phyloP scores from a whole-genome alignment of 2,113 vertebrate species.

The Petaurus breviceps region DNA sequence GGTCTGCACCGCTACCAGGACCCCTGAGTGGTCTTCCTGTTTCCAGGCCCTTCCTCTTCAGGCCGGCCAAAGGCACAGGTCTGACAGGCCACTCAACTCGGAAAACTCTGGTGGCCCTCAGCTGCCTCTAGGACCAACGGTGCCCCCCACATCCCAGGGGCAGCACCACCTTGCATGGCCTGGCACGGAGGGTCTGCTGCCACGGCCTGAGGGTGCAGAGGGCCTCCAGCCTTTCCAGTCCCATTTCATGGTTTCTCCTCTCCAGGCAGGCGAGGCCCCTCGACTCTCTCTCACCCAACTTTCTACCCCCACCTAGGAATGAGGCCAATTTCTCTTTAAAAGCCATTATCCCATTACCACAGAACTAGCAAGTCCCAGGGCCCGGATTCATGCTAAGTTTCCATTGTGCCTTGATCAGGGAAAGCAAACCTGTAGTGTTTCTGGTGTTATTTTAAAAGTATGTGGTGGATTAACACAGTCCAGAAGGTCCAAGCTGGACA shows the following conservation, averaged over 20 bases:
- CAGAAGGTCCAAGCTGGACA: background rate
- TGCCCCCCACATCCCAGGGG: no score
- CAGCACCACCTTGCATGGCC: background rate
- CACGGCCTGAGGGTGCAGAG: no score
- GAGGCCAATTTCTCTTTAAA: background rate
- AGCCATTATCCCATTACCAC: background rate
- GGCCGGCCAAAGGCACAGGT: no score
- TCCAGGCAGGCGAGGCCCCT: background rate
- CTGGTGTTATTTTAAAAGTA: background rate
- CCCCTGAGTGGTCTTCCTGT: background rate
- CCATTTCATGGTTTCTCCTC: background rate
- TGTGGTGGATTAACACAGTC: background rate
- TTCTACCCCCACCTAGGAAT: background rate
- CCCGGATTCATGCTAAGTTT: background rate
- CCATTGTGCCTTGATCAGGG: background rate
- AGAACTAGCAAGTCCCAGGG: background rate
- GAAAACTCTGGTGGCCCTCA: background rate
- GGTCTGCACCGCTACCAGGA: background rate
- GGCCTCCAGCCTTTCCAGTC: background rate
- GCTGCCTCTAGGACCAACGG: background rate
- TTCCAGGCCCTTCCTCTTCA: background rate
- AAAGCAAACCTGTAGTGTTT: background rate
- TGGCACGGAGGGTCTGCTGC: background rate
- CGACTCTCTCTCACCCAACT: background rate
- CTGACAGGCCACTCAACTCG: background rate